A percentile compares a stretch with the other conserved stretches of the same genome.
These are phyloP conservation scores for Esox niger DNA, from an alignment of 2,113 vertebrate genomes.

Conservation along the genomic window DNA sequence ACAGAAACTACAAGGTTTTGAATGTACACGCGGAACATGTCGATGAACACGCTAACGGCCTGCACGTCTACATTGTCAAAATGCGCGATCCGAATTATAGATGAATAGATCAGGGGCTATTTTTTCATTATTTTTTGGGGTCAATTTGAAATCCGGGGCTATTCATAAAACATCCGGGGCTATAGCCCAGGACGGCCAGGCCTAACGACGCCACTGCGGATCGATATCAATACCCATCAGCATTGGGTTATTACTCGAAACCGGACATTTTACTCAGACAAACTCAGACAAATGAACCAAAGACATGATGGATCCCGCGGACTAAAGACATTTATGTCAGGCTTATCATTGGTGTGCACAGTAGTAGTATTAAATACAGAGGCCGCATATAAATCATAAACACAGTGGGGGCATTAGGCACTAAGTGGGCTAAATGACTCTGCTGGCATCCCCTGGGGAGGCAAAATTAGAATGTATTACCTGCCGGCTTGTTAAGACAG, in stretches of 20 bases:
- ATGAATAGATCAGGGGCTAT: too few species aligned
- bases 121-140: too few species aligned
- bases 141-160: too few species aligned
- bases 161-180: too few species aligned
- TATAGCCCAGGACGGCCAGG: too few species aligned
- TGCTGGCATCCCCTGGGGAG: background rate
- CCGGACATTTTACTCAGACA: slow-evolving; percentile 18
- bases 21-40: too few species aligned
- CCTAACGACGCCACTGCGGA: too few species aligned
- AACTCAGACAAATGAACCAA: background rate
- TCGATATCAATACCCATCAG: slow-evolving; percentile 27
- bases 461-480: background rate
- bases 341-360: background rate
- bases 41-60: too few species aligned
- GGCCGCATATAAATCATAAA: background rate
- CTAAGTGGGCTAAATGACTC: slow-evolving; percentile 20
- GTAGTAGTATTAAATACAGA: background rate
- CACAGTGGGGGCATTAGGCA: background rate
- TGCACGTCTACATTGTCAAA: too few species aligned
- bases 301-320: slow-evolving; percentile 23
- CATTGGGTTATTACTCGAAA: slow-evolving; percentile 29
- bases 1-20: too few species aligned
- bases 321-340: background rate
- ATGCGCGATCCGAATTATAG: too few species aligned
- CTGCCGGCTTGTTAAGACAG: slow-evolving; percentile 2